A percentile compares a stretch with the other conserved stretches of the same genome.
These are phyloP conservation scores for Lepidocyrtinus sp. DNA, from an alignment of 2,888 invertebrate species.

Conservation along the genomic window DNA sequence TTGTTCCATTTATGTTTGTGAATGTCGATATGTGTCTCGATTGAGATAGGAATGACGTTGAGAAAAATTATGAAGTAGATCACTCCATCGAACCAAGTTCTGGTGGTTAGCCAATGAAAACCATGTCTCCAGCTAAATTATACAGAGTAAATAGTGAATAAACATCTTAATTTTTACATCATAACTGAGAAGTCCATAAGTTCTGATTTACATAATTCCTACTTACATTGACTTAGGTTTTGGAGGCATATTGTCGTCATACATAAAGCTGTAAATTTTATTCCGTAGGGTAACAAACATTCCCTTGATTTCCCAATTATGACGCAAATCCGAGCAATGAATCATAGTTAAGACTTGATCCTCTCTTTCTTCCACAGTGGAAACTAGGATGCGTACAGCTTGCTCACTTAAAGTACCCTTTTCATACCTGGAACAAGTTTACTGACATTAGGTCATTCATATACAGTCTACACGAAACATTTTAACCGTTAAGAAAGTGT, in stretches of 20 bases:
- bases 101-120: constrained; percentile 64
- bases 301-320: constrained; percentile 73
- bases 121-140: constrained; percentile 47
- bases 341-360: constrained; percentile 74
- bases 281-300: constrained; percentile 74
- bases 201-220: too few relatives aligned
- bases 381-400: constrained; percentile 76
- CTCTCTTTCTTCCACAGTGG: constrained; percentile 76
- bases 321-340: constrained; percentile 73
- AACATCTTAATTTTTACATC: background rate
- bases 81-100: constrained; percentile 73
- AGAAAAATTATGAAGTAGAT: constrained; percentile 66
- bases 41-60: constrained; percentile 68
- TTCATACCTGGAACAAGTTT: constrained; percentile 71
- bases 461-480: background rate
- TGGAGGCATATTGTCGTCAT: constrained; percentile 58
- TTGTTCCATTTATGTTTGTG: background rate
- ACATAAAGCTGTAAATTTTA: constrained; percentile 73
- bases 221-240: constrained; percentile 71
- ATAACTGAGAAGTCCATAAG: too few relatives aligned
- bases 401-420: constrained; percentile 78
- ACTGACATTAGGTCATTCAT: background rate
- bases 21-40: constrained; percentile 72
- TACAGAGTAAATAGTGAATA: too few relatives aligned
- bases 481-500: constrained; percentile 74